A percentile compares a stretch with the other conserved stretches of the same genome.
These are phyloP conservation scores for Maccullochella peelii DNA, from an alignment of 2,113 vertebrate species.

Conservation along the genomic window DNA sequence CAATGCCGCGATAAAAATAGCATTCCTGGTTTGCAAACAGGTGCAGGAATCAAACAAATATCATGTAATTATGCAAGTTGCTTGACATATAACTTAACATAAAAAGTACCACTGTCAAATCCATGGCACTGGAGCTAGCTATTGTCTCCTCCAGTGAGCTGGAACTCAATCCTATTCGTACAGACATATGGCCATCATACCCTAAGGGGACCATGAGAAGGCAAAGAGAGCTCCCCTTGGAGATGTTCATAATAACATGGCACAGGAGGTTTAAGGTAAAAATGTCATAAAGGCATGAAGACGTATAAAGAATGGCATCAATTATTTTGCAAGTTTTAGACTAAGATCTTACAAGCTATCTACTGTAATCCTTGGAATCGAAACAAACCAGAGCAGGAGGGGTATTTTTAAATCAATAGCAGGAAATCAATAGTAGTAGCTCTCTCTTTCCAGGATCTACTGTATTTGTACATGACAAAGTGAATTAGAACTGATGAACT, in stretches of 20 bases:
- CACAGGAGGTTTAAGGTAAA: constrained; percentile 32
- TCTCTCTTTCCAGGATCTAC: background rate
- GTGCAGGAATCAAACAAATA: constrained; percentile 13
- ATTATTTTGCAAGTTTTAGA: constrained; percentile 1
- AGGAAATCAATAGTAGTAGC: constrained; percentile 22
- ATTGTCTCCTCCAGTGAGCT: constrained; percentile 53
- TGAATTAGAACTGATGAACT: constrained; percentile 17
- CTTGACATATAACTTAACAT: constrained; percentile 13
- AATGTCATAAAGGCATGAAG: constrained; percentile 15
- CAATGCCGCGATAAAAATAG: constrained; percentile 25
- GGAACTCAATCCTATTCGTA: constrained; percentile 38
- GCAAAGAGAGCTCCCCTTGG: constrained; percentile 38
- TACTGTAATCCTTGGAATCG: background rate
- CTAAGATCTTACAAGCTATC: background rate
- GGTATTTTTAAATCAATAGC: constrained; percentile 17
- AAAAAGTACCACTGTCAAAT: constrained; percentile 23
- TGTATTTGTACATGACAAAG: constrained; percentile 9
- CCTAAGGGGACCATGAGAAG: constrained; percentile 40
- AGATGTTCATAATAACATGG: constrained; percentile 46
- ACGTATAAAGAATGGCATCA: background rate
- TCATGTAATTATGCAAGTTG: constrained; percentile 29
- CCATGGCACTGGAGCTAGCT: constrained; percentile 39
- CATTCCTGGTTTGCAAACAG: constrained; percentile 33
- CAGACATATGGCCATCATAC: constrained; percentile 57
- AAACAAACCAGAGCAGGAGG: background rate